Conservation (phyloP, 2,797 vertebrate species). For the Phoebastria nigripes region DNA sequence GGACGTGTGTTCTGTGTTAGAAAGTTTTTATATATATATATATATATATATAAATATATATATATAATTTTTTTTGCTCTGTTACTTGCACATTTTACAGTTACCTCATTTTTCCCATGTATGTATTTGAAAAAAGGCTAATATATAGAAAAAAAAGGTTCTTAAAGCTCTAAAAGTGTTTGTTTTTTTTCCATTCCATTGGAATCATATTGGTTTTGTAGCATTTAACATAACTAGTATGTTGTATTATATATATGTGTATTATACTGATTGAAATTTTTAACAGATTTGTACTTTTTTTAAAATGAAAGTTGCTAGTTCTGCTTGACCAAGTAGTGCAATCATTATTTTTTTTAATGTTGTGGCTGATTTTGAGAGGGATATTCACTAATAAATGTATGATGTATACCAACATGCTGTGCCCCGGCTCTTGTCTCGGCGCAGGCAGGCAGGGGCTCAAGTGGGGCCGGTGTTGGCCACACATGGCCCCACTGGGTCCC, state of each 20-base stretch:
- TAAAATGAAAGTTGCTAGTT: conserved; percentile 99
- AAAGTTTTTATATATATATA: conserved; percentile 79
- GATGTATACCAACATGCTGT: conserved; percentile 86
- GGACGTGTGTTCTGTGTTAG: conserved; percentile 95
- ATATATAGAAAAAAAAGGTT: conserved; percentile 99
- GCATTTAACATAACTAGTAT: conserved; percentile 99
- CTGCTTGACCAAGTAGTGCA: conserved; percentile 99
- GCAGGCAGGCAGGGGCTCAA: background rate
- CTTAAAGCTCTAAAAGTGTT: conserved; percentile 95
- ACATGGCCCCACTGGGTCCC: accelerated
- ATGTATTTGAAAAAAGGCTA: conserved; percentile 99
- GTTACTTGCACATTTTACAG: conserved; percentile 99
- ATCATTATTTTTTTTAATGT: conserved; percentile 99
- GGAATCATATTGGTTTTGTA: conserved; percentile 99
- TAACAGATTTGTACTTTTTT: conserved; percentile 99
- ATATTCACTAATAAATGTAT: conserved; percentile 99
- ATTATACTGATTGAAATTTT: conserved; percentile 99
- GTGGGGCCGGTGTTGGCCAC: background rate
- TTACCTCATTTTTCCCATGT: conserved; percentile 99
- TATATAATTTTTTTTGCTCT: conserved; percentile 87
- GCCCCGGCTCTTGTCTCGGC: background rate
- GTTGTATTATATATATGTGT: conserved; percentile 99
- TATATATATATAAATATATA: conserved; percentile 66
- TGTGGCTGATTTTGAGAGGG: conserved; percentile 99
- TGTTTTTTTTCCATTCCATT: conserved; percentile 97